Percentiles rank a stretch among this genome's conserved stretches.
These are phyloP conservation scores for Mormoops blainvillei DNA, from an alignment of 2,113 vertebrate genomes.

Conservation along the genomic window DNA sequence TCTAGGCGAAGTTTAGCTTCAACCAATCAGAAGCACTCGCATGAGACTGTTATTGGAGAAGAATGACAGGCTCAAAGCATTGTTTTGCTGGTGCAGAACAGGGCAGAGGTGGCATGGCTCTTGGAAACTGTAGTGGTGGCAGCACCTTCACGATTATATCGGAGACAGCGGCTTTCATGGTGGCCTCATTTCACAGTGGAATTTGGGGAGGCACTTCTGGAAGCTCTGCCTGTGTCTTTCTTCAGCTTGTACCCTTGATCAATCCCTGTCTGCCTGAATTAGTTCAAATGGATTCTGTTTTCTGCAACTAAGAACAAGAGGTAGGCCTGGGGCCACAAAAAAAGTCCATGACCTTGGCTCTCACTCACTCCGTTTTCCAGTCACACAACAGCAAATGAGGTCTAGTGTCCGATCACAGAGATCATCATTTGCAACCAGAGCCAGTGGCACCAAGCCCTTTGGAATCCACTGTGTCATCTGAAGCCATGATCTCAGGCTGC, in stretches of 20 bases:
- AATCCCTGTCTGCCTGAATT: background rate
- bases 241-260: background rate
- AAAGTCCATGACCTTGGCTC: background rate
- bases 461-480: background rate
- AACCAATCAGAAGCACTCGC: background rate
- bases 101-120: background rate
- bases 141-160: background rate
- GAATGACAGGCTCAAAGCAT: background rate
- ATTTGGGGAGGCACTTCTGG: background rate
- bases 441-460: background rate
- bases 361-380: background rate
- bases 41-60: background rate
- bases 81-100: background rate
- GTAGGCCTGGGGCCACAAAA: background rate
- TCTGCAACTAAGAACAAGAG: background rate
- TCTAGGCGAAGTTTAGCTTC: background rate
- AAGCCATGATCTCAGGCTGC: background rate
- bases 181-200: background rate
- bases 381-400: background rate
- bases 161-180: background rate
- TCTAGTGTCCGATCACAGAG: constrained; percentile 25
- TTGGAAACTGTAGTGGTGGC: background rate
- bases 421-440: background rate
- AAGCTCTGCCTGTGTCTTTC: background rate
- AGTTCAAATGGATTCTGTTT: background rate